Conservation (phyloP, 2,888 invertebrate genomes). For the Melinaea menophilus region DNA sequence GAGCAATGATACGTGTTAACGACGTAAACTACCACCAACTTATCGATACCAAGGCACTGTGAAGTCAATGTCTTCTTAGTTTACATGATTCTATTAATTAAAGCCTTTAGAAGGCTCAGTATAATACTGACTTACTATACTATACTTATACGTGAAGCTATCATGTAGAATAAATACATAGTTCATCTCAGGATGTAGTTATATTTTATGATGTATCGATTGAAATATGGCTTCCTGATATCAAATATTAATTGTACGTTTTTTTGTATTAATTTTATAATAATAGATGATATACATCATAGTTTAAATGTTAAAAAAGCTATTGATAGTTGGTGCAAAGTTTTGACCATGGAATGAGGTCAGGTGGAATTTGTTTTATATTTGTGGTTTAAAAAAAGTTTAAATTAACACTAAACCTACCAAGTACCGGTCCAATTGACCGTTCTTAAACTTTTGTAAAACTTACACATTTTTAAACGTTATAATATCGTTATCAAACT, state of each 20-base stretch:
- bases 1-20: slow-evolving; percentile 65
- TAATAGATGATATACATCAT: slow-evolving; percentile 45
- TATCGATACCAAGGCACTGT: not conserved
- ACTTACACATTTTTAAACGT: no score
- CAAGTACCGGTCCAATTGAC: no score
- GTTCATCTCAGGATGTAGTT: slow-evolving; percentile 10
- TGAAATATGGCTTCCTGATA: slow-evolving; percentile 51
- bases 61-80: not conserved
- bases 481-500: no score
- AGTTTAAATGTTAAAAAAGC: slow-evolving; percentile 29
- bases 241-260: slow-evolving; percentile 61
- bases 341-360: slow-evolving; percentile 47
- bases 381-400: not conserved
- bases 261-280: slow-evolving; percentile 51
- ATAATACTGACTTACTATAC: no score
- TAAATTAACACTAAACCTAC: no score
- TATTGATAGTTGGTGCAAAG: slow-evolving; percentile 44
- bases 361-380: slow-evolving; percentile 22
- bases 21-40: slow-evolving; percentile 20
- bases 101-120: not conserved
- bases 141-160: no score
- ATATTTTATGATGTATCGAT: slow-evolving; percentile 19
- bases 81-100: not conserved
- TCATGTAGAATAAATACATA: no score
- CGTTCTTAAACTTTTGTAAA: no score